Evolutionary conservation across 2,797 vertebrate genomes (phyloP).

Genomic region (Falco cherrug): DNA sequence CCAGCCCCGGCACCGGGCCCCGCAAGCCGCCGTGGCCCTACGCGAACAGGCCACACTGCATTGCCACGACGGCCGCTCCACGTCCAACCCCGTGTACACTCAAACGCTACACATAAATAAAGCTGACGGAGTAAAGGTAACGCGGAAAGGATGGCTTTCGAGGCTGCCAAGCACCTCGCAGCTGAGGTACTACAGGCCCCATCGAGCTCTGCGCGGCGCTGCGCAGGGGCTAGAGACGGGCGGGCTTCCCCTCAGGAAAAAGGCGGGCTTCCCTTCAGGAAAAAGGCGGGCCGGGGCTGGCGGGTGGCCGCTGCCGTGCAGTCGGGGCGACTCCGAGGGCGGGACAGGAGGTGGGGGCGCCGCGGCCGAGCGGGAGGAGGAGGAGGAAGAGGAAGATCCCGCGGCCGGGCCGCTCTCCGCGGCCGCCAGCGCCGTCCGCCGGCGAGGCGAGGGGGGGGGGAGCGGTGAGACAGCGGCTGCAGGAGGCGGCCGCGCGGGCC

Average conservation of each 20-base stretch:
- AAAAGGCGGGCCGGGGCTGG: no score
- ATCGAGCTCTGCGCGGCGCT: neutral
- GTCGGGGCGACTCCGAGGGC: neutral
- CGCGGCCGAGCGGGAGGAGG: no score
- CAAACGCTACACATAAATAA: fast-evolving
- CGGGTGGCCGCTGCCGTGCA: no score
- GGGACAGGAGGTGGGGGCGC: neutral
- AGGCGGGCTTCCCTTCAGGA: fast-evolving
- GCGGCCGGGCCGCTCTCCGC: neutral
- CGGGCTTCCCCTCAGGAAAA: fast-evolving
- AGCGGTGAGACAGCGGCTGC: neutral
- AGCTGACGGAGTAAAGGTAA: neutral
- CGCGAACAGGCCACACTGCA: fast-evolving
- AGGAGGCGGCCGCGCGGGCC: neutral
- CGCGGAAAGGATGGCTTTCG: fast-evolving
- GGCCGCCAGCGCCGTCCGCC: neutral
- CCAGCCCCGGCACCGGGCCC: neutral
- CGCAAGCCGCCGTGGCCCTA: fast-evolving
- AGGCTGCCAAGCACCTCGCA: no score
- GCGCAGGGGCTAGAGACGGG: no score
- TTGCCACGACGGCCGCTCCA: neutral
- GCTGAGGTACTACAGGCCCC: neutral
- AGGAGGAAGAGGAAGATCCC: neutral
- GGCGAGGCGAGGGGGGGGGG: neutral
- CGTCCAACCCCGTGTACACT: no score